Evolutionary conservation across 2,797 vertebrate genomes (phyloP).

Genomic region (Syngnathus acus): DNA sequence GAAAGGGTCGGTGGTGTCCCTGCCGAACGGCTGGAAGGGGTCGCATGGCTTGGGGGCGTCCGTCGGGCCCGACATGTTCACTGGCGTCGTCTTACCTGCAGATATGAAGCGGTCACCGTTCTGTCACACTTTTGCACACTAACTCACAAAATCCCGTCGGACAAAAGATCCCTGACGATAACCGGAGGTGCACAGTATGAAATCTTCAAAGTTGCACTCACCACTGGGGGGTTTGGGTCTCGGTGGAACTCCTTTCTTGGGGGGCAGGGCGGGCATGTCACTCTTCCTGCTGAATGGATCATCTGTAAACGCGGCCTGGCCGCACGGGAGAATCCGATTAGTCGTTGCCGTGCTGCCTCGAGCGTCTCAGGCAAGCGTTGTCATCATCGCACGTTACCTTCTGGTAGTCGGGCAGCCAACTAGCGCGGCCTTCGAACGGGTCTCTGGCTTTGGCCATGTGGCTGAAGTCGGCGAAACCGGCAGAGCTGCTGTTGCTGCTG

Average conservation of each 20-base stretch:
- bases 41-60: slow-evolving; percentile 83
- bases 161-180: no score
- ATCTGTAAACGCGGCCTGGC: slow-evolving; percentile 77
- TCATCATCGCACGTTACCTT: slow-evolving; percentile 41
- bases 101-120: slow-evolving; percentile 14
- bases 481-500: slow-evolving; percentile 73
- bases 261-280: slow-evolving; percentile 89
- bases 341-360: no score
- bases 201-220: slow-evolving; percentile 61
- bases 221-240: slow-evolving; percentile 92
- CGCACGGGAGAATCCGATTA: neutral
- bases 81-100: slow-evolving; percentile 91
- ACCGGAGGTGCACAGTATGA: no score
- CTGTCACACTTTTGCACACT: slow-evolving; percentile 1
- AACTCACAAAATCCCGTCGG: neutral
- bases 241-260: slow-evolving; percentile 89
- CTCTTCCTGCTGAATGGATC: slow-evolving; percentile 89
- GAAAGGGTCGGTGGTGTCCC: slow-evolving; percentile 83
- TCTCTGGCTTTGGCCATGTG: slow-evolving; percentile 89
- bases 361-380: neutral
- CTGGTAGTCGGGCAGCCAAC: slow-evolving; percentile 64
- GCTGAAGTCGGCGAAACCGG: slow-evolving; percentile 97
- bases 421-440: slow-evolving; percentile 57
- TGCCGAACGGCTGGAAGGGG: slow-evolving; percentile 90
- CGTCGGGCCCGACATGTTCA: slow-evolving; percentile 76